These are phyloP conservation scores for Damaliscus lunatus DNA, from an alignment of 2,113 vertebrate species.

Conservation along the genomic window DNA sequence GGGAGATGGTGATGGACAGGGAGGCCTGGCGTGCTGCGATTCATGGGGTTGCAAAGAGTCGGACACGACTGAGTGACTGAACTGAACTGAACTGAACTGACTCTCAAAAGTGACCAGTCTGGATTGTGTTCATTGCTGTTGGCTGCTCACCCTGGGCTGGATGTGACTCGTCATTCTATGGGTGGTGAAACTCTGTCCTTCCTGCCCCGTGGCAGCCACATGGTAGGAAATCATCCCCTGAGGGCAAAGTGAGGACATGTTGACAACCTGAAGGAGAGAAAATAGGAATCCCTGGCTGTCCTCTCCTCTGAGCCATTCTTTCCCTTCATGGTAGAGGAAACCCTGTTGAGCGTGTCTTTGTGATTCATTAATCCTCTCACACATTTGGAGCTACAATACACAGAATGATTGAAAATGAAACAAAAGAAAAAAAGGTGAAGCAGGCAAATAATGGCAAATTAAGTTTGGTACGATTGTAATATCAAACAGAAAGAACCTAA, in stretches of 20 bases:
- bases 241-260: fast-evolving
- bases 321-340: background rate
- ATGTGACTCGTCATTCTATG: background rate
- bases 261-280: background rate
- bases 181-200: background rate
- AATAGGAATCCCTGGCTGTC: background rate
- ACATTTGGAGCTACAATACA: background rate
- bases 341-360: background rate
- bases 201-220: background rate
- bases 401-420: background rate
- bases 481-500: background rate
- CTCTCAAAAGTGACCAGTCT: background rate
- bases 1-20: too few species aligned
- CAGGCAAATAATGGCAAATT: background rate
- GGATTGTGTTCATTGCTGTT: background rate
- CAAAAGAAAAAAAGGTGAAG: background rate
- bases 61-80: too few species aligned
- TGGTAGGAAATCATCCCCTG: background rate
- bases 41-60: too few species aligned
- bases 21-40: too few species aligned
- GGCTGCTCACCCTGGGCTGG: background rate
- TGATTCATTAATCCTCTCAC: background rate
- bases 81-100: too few species aligned
- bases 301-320: background rate
- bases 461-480: background rate